Conservation (phyloP, 2,113 vertebrate species). For the Chamaetylas fuelleborni region DNA sequence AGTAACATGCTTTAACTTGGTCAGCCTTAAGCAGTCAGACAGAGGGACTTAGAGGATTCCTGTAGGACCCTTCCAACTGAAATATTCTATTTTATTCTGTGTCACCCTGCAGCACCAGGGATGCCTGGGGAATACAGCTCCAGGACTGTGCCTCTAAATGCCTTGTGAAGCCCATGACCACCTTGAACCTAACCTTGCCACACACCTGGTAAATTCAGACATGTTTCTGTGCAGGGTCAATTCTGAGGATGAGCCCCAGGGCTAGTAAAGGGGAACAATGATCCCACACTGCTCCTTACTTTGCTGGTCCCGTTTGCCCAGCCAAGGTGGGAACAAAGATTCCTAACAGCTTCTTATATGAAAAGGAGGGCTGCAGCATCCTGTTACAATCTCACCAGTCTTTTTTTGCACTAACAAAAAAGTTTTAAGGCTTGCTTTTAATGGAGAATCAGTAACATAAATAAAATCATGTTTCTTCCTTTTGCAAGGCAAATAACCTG, state of each 20-base stretch:
- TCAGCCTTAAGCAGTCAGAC: neutral
- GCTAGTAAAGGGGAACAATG: neutral
- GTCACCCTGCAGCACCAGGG: neutral
- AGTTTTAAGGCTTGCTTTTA: neutral
- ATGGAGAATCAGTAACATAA: accelerated
- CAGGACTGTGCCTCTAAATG: neutral
- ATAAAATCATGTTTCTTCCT: neutral
- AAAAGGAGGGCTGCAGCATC: neutral
- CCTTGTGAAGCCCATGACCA: neutral
- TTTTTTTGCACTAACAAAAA: neutral
- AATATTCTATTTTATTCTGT: neutral
- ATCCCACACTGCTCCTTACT: neutral
- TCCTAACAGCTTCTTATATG: neutral
- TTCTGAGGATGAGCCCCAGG: neutral
- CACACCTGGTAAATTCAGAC: neutral
- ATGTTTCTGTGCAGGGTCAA: neutral
- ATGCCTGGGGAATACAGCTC: neutral
- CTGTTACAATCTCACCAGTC: neutral
- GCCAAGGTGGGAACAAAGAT: neutral
- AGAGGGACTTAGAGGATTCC: neutral
- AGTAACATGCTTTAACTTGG: neutral
- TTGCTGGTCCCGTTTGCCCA: neutral
- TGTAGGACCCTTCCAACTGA: neutral
- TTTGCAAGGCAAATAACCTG: neutral
- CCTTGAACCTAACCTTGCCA: neutral